A percentile compares a stretch with the other conserved stretches of the same genome.
phyloP scores from a whole-genome alignment of 2,113 vertebrate genomes.

The Cygnus buccinator region DNA sequence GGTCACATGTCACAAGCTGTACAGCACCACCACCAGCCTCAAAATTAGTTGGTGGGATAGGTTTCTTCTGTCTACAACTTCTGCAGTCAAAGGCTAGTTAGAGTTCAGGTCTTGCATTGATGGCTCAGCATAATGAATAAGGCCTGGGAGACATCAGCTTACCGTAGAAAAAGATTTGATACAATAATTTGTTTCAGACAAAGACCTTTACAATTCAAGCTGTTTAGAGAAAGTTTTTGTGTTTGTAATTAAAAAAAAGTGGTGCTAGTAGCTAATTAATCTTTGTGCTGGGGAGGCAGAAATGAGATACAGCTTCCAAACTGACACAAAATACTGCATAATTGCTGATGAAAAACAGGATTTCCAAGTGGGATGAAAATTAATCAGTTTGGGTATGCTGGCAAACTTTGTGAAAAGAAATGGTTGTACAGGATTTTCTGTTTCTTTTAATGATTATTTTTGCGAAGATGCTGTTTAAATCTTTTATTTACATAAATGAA shows the following conservation, averaged over 20 bases:
- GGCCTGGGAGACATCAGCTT: neutral
- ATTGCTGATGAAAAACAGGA: conserved; percentile 4
- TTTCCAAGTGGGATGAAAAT: conserved; percentile 13
- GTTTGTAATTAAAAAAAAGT: neutral
- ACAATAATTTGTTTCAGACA: neutral
- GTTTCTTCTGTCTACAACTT: neutral
- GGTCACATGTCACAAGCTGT: neutral
- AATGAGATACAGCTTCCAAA: neutral
- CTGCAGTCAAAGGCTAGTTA: neutral
- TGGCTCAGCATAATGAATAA: neutral
- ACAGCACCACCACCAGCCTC: neutral
- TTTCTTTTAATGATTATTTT: neutral
- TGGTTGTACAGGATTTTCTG: neutral
- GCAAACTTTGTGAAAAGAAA: neutral
- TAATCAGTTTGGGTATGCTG: neutral
- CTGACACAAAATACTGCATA: neutral
- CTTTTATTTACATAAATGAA: neutral
- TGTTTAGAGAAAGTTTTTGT: neutral
- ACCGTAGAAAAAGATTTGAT: neutral
- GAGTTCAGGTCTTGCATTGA: neutral
- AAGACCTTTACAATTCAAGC: neutral
- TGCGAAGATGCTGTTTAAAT: neutral
- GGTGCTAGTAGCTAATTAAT: neutral
- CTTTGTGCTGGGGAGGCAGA: neutral
- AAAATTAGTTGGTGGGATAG: neutral